These are phyloP conservation scores for Amphiprion ocellaris DNA, from an alignment of 2,113 vertebrate species.

Conservation along the genomic window DNA sequence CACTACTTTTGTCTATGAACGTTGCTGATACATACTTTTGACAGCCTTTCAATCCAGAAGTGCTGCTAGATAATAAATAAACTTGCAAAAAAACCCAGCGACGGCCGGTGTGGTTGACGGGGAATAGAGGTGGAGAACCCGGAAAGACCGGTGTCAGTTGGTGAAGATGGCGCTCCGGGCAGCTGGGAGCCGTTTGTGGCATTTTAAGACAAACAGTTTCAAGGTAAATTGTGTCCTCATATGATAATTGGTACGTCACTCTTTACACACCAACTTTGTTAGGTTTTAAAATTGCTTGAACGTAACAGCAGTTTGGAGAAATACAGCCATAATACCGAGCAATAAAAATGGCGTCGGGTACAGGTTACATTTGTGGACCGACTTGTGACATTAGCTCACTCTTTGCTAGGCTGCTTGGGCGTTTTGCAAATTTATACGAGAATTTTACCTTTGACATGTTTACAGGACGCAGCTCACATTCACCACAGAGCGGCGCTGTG, in stretches of 20 bases:
- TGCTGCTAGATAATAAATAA: neutral
- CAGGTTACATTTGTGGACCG: too few species aligned
- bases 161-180: conserved; percentile 52
- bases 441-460: neutral
- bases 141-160: conserved; percentile 35
- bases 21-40: too few species aligned
- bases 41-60: neutral
- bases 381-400: neutral
- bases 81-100: too few species aligned
- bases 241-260: accelerated
- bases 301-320: neutral
- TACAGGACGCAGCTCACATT: neutral
- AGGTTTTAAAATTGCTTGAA: neutral
- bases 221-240: conserved; percentile 46
- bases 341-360: neutral
- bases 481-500: conserved; percentile 41
- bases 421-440: neutral
- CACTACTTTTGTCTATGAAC: neutral
- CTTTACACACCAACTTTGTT: too few species aligned
- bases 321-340: neutral
- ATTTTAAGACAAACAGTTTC: neutral
- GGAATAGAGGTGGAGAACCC: neutral
- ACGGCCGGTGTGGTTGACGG: neutral
- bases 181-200: conserved; percentile 6
- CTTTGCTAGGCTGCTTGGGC: too few species aligned